A percentile compares a stretch with the other conserved stretches of the same genome.
Evolutionary conservation across 2,888 invertebrate genomes (phyloP).

Genomic region (Drosophila suboccidentalis): DNA sequence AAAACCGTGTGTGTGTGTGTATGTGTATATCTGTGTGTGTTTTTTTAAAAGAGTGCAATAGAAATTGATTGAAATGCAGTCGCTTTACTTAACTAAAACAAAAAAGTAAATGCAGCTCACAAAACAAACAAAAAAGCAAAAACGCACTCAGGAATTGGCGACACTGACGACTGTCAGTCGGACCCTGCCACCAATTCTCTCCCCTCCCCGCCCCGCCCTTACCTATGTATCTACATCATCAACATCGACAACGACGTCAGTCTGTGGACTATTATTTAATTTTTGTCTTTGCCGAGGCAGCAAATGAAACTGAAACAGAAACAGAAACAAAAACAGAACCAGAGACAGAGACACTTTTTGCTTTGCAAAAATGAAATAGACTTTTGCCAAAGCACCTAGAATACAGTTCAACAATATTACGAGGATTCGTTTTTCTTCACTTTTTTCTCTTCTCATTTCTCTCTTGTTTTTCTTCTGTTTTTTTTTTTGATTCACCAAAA

Average conservation of each 20-base stretch:
- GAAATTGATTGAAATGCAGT: constrained; percentile 78
- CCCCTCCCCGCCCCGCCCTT: neutral
- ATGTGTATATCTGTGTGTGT: constrained; percentile 6
- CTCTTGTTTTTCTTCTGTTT: constrained; percentile 8
- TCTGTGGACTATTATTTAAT: constrained; percentile 75
- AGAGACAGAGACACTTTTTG: constrained; percentile 60
- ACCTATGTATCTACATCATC: neutral
- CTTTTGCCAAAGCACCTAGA: constrained; percentile 67
- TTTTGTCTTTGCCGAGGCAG: constrained; percentile 52
- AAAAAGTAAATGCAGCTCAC: constrained; percentile 46
- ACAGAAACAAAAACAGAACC: constrained; percentile 37
- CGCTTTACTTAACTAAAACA: constrained; percentile 47
- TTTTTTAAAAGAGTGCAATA: constrained; percentile 48
- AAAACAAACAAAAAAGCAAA: constrained; percentile 51
- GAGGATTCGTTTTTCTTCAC: constrained; percentile 48
- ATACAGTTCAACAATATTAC: constrained; percentile 74
- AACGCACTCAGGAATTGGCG: constrained; percentile 50
- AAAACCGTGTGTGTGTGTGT: constrained; percentile 16
- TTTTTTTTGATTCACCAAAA: constrained; percentile 45
- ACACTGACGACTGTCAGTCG: constrained; percentile 52
- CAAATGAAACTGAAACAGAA: constrained; percentile 12
- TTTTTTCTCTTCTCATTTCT: constrained; percentile 15
- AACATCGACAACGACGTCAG: constrained; percentile 68
- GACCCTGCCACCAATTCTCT: neutral
- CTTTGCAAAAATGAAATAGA: constrained; percentile 47